Percentiles rank a stretch among this genome's conserved stretches.
phyloP scores from a whole-genome alignment of 1,140 invertebrate species.

The Sycophila sp. region DNA sequence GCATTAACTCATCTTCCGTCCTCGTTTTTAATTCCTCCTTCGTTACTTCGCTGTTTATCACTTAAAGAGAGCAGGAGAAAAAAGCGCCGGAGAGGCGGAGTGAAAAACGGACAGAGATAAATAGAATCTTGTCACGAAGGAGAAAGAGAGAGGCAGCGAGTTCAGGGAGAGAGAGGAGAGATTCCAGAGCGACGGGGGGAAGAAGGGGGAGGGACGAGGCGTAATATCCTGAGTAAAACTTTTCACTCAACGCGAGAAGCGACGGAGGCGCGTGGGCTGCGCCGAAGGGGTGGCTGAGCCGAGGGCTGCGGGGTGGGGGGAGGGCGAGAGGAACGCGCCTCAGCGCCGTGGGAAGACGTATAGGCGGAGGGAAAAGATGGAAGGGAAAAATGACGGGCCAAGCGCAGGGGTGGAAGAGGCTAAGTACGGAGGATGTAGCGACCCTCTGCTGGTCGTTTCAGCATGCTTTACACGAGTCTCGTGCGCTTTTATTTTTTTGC shows the following conservation, averaged over 20 bases:
- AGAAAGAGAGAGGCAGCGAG: conserved; percentile 20
- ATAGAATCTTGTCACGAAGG: conserved; percentile 17
- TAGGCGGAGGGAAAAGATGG: conserved; percentile 22
- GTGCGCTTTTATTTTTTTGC: too few relatives aligned
- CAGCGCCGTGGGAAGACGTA: not conserved
- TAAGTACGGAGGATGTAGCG: conserved; percentile 3
- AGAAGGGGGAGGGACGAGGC: conserved; percentile 51
- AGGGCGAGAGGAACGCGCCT: not conserved
- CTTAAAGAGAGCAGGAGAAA: not conserved
- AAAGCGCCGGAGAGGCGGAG: not conserved
- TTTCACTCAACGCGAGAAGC: conserved; percentile 64
- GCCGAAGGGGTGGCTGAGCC: conserved; percentile 32
- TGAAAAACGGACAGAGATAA: conserved; percentile 21
- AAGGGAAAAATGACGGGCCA: conserved; percentile 27
- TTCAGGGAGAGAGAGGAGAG: conserved; percentile 17
- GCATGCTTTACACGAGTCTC: too few relatives aligned
- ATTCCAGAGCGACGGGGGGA: too few relatives aligned
- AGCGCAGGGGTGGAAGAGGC: not conserved
- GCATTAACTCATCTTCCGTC: too few relatives aligned
- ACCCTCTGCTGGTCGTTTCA: too few relatives aligned
- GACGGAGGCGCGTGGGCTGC: conserved; percentile 33
- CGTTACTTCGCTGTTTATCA: conserved; percentile 10
- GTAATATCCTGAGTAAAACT: conserved; percentile 66
- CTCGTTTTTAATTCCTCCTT: too few relatives aligned
- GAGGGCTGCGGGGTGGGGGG: conserved; percentile 13